A percentile compares a stretch with the other conserved stretches of the same genome.
Evolutionary conservation across 1,140 invertebrate species (phyloP).

Genomic region (Psix sp.): DNA sequence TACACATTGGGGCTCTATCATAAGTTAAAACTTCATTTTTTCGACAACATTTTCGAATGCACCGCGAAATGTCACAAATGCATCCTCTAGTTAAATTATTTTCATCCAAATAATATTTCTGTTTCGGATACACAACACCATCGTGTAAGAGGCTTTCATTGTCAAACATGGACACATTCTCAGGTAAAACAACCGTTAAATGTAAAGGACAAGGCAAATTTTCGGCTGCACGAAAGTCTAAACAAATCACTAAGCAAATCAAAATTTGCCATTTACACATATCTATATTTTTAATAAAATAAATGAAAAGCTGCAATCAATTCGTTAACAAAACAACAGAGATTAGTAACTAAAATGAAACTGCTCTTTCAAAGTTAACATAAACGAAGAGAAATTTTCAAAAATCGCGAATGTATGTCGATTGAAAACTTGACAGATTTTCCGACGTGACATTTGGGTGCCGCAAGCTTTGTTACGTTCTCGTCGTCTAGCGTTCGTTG

Average conservation of each 20-base stretch:
- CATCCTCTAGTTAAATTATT: slow-evolving; percentile 59
- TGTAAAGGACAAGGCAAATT: slow-evolving; percentile 27
- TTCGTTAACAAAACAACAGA: background rate
- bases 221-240: background rate
- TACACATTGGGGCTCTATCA: slow-evolving; percentile 18
- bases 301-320: background rate
- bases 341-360: background rate
- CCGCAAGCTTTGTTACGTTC: slow-evolving; percentile 7
- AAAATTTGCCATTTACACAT: slow-evolving; percentile 4
- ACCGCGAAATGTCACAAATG: slow-evolving; percentile 48
- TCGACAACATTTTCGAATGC: slow-evolving; percentile 74
- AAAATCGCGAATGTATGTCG: background rate
- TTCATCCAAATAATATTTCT: slow-evolving; percentile 37
- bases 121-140: slow-evolving; percentile 38
- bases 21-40: slow-evolving; percentile 64
- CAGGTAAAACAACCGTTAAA: slow-evolving; percentile 22
- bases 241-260: slow-evolving; percentile 10
- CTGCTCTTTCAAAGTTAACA: background rate
- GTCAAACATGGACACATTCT: background rate
- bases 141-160: slow-evolving; percentile 55
- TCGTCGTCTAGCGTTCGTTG: slow-evolving; percentile 46
- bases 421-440: background rate
- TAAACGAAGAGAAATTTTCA: no score
- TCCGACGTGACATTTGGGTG: slow-evolving; percentile 18
- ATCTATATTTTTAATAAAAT: background rate